Base-by-base conservation (phyloP, 2,797 vertebrate genomes). In the Catostomus latipinnis region DNA sequence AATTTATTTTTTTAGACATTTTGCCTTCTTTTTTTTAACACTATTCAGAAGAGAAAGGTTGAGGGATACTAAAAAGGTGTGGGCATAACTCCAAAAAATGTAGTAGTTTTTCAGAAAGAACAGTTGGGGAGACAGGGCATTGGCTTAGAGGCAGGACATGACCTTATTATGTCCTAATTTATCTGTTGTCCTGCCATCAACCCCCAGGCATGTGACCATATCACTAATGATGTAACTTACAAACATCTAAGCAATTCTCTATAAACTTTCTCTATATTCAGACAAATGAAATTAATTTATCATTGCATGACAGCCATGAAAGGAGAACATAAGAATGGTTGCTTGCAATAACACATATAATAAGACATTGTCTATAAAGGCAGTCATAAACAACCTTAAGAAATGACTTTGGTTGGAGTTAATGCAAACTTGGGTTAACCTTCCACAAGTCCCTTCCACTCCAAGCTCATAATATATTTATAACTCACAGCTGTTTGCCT, bases 401-500 rank as follows among this genome's bases (percentile, higher is more conserved):
- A 46, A 48, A 54, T n/a, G 53, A 67, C 45, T 46, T 67, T 8
- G 22, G 45, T 1, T 9, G 18, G 60, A 66, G 60, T 57, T 6
- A 72, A 61, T 43, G 11, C 48, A 60, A 16, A 72, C 48, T 45
- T 60, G 14, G 46, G 6, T 14, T 57, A 78, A 74, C 9, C 77
- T 83, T 78, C 76, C 52, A 67, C 57, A 34, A 9, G 14, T 57
- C 8, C 7, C 53, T 12, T 13, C 16, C 16, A 48, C 75, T 81
- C 45, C 88, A 79, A 87, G 69, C 65, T 66, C 6, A 46, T 54
- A 73, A 34, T 74, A 88, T 91, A 93, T 34, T 34, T 88, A 90
- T 93, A 92, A 75, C 14, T 82, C 68, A 62, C 91, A 92, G 91
- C 90, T 93, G 92, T 91, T 89, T 62, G 18, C 60, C 68, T 63